These are phyloP conservation scores for Drosophila sechellia DNA, from an alignment of 1,140 invertebrate genomes.

Conservation along the genomic window DNA sequence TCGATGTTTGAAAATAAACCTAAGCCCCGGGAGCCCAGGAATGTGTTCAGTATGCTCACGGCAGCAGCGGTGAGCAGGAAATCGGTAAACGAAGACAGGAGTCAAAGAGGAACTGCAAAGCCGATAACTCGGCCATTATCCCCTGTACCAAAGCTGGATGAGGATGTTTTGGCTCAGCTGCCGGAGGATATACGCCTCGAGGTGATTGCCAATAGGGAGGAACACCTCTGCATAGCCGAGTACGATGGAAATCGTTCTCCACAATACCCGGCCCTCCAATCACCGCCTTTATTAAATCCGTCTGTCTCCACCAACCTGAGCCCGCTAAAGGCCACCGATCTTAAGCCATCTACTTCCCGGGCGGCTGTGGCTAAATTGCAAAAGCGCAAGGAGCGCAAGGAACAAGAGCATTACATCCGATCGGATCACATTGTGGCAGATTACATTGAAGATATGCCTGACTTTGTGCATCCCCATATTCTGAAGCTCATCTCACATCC, in stretches of 20 bases:
- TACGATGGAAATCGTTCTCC: not conserved
- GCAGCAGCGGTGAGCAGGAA: not conserved
- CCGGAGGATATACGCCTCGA: slow-evolving; percentile 88
- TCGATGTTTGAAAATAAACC: not conserved
- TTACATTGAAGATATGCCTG: slow-evolving; percentile 32
- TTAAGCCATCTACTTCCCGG: slow-evolving; percentile 66
- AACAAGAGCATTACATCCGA: not conserved
- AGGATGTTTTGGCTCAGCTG: slow-evolving; percentile 86
- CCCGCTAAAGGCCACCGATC: slow-evolving; percentile 53
- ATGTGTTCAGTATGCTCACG: slow-evolving; percentile 4
- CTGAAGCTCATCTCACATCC: slow-evolving; percentile 22
- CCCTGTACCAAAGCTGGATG: slow-evolving; percentile 82
- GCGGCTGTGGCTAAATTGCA: slow-evolving; percentile 24
- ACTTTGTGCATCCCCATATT: slow-evolving; percentile 29
- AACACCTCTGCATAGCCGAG: slow-evolving; percentile 32
- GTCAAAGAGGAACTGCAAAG: not conserved
- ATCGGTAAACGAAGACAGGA: not conserved
- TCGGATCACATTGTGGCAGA: slow-evolving; percentile 50
- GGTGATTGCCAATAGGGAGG: slow-evolving; percentile 84
- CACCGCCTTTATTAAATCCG: not conserved
- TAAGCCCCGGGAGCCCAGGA: not conserved
- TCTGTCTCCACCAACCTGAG: not conserved
- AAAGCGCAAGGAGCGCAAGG: slow-evolving; percentile 2
- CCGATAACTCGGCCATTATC: not conserved
- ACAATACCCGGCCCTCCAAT: not conserved